A percentile compares a stretch with the other conserved stretches of the same genome.
Evolutionary conservation across 2,888 invertebrate species (phyloP).

Genomic region (Chaetoderma sp.): DNA sequence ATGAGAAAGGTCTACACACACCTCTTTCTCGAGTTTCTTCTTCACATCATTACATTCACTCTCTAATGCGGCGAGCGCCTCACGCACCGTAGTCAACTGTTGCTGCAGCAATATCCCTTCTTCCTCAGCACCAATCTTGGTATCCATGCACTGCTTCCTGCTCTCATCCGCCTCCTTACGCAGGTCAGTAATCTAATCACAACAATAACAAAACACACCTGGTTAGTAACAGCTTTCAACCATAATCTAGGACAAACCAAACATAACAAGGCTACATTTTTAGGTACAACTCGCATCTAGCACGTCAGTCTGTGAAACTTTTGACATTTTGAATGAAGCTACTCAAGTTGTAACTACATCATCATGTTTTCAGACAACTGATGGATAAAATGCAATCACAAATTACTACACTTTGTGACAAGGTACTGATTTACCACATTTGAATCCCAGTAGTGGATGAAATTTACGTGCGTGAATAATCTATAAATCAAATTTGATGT

Average conservation of each 20-base stretch:
- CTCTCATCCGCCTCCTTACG: slow-evolving; percentile 52
- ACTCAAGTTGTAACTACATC: no score
- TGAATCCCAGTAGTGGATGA: no score
- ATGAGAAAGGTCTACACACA: slow-evolving; percentile 27
- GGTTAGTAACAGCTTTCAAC: neutral
- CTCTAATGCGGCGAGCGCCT: slow-evolving; percentile 58
- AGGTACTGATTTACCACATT: no score
- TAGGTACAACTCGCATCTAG: no score
- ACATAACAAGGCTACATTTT: no score
- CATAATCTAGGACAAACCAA: neutral
- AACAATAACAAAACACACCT: neutral
- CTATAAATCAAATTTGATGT: no score
- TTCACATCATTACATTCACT: slow-evolving; percentile 61
- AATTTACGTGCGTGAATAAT: no score
- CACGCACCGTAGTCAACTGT: slow-evolving; percentile 59
- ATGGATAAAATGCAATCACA: no score
- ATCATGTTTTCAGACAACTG: no score
- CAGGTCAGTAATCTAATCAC: slow-evolving; percentile 53
- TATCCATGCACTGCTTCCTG: slow-evolving; percentile 55
- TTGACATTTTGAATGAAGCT: no score
- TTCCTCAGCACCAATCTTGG: slow-evolving; percentile 60
- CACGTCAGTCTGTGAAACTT: no score
- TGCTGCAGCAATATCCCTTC: slow-evolving; percentile 58
- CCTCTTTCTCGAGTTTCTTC: slow-evolving; percentile 65
- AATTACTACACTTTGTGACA: no score